These are phyloP conservation scores for Propsilocerus akamusi DNA, from an alignment of 1,140 invertebrate genomes.

Conservation along the genomic window DNA sequence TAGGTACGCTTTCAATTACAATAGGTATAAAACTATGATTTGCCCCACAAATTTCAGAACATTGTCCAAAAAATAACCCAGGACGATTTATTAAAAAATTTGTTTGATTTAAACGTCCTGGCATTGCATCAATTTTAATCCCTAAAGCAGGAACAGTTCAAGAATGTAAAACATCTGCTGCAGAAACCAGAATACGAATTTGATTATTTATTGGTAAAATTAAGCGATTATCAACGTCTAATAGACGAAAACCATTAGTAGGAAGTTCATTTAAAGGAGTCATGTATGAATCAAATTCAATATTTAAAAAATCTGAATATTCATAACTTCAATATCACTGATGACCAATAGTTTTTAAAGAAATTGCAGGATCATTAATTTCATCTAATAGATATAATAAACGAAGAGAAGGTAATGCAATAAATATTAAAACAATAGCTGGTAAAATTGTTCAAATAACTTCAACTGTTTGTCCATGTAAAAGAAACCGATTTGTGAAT, in stretches of 20 bases:
- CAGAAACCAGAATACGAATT: slow-evolving; percentile 35
- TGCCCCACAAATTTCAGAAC: slow-evolving; percentile 58
- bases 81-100: slow-evolving; percentile 31
- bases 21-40: slow-evolving; percentile 65
- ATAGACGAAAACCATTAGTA: slow-evolving; percentile 29
- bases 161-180: slow-evolving; percentile 47
- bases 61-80: slow-evolving; percentile 48
- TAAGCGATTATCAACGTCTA: slow-evolving; percentile 43
- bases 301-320: slow-evolving; percentile 35
- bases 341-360: slow-evolving; percentile 39
- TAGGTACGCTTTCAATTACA: slow-evolving; percentile 34
- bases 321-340: slow-evolving; percentile 53
- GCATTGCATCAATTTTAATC: slow-evolving; percentile 43
- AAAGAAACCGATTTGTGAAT: slow-evolving; percentile 27
- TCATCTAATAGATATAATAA: slow-evolving; percentile 42
- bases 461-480: slow-evolving; percentile 35
- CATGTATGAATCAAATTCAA: slow-evolving; percentile 47
- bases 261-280: slow-evolving; percentile 22
- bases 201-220: slow-evolving; percentile 32
- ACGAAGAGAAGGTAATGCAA: slow-evolving; percentile 36
- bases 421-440: slow-evolving; percentile 37
- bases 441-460: slow-evolving; percentile 41
- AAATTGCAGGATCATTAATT: slow-evolving; percentile 28
- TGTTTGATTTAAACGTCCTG: slow-evolving; percentile 45
- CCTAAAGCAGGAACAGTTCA: slow-evolving; percentile 40